A percentile compares a stretch with the other conserved stretches of the same genome.
phyloP scores from a whole-genome alignment of 2,113 vertebrate species.

The Rhea americana region DNA sequence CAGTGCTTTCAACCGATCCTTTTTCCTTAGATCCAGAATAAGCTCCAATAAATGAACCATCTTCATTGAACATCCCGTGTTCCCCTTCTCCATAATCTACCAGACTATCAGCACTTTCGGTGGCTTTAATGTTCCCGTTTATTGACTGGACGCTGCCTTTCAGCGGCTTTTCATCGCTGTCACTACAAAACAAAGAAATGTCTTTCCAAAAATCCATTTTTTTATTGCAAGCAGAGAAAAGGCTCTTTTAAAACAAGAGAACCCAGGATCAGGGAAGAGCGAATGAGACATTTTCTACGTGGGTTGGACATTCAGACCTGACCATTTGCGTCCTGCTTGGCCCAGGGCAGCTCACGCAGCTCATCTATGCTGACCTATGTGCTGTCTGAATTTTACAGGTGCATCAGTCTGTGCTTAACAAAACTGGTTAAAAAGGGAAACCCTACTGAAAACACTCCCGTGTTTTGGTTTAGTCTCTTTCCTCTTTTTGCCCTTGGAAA shows the following conservation, averaged over 20 bases:
- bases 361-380: accelerated
- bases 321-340: neutral
- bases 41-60: constrained; percentile 96
- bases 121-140: constrained; percentile 84
- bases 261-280: neutral
- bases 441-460: neutral
- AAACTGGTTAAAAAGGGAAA: neutral
- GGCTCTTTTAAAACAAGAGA: neutral
- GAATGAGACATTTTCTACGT: accelerated
- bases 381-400: neutral
- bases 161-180: constrained; percentile 96
- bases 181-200: constrained; percentile 75
- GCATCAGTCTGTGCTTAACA: accelerated
- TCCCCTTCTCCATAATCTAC: constrained; percentile 93
- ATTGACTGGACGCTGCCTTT: constrained; percentile 90
- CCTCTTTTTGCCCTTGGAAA: neutral
- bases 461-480: accelerated
- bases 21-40: constrained; percentile 90
- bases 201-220: constrained; percentile 39
- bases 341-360: neutral
- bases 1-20: constrained; percentile 87
- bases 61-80: constrained; percentile 93
- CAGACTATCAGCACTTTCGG: constrained; percentile 93
- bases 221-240: neutral
- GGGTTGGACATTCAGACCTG: accelerated